These are phyloP conservation scores for Heliocidaris tuberculata DNA, from an alignment of 35 echinoderm and acorn worm species.

Conservation along the genomic window DNA sequence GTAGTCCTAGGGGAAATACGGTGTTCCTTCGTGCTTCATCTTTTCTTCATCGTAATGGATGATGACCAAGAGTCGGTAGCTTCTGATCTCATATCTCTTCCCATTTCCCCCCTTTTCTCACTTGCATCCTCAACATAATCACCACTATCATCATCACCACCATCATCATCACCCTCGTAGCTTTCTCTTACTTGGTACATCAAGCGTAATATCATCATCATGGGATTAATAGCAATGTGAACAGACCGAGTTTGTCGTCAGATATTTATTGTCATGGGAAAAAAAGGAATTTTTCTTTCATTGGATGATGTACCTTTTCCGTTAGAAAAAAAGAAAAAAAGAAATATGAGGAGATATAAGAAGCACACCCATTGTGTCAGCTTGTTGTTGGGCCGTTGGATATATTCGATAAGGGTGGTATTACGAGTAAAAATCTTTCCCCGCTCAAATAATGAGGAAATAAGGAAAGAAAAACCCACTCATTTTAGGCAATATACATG, in stretches of 20 bases:
- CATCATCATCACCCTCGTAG: neutral
- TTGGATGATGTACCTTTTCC: too few relatives aligned
- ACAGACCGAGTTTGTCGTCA: too few relatives aligned
- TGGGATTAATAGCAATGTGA: too few relatives aligned
- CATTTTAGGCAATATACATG: neutral
- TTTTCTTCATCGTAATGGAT: neutral
- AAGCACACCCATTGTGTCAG: neutral
- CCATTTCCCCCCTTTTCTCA: neutral
- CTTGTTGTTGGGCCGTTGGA: neutral
- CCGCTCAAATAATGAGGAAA: too few relatives aligned
- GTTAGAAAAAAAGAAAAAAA: neutral
- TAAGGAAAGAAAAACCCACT: neutral
- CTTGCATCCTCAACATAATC: neutral
- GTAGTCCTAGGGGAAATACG: neutral
- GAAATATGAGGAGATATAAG: neutral
- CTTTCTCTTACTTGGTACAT: too few relatives aligned
- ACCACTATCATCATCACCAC: neutral
- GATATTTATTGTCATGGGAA: too few relatives aligned
- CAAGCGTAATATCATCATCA: too few relatives aligned
- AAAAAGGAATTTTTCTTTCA: too few relatives aligned
- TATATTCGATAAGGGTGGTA: too few relatives aligned
- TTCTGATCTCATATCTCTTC: neutral
- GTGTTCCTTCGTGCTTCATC: neutral
- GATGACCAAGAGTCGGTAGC: neutral
- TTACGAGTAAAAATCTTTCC: too few relatives aligned